Evolutionary conservation across 2,888 invertebrate genomes (phyloP).

Genomic region (Rhodophaea formosa): DNA sequence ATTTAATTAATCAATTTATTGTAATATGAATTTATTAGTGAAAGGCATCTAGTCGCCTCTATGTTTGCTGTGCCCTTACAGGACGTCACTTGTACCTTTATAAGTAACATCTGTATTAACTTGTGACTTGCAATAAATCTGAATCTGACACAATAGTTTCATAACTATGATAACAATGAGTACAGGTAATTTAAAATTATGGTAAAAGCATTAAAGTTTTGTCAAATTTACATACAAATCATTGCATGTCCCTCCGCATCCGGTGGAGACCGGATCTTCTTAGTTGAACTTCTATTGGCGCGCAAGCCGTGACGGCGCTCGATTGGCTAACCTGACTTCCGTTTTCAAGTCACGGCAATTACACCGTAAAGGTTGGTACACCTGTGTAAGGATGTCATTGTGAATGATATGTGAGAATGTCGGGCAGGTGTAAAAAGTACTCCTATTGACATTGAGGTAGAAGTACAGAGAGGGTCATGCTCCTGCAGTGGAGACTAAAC

Average conservation of each 20-base stretch:
- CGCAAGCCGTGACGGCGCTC: conserved; percentile 58
- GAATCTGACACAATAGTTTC: not conserved
- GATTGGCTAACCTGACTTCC: conserved; percentile 64
- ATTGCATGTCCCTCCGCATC: conserved; percentile 14
- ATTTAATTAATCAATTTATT: too few relatives aligned
- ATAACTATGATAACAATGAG: not conserved
- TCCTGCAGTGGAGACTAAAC: too few relatives aligned
- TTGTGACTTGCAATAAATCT: too few relatives aligned
- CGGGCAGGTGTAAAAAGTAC: not conserved
- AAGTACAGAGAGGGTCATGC: too few relatives aligned
- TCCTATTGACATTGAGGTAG: too few relatives aligned
- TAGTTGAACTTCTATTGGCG: conserved; percentile 35
- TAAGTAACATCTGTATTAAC: too few relatives aligned
- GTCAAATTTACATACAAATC: conserved; percentile 14
- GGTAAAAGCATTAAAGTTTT: conserved; percentile 1
- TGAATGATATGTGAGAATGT: conserved; percentile 21
- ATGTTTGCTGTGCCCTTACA: too few relatives aligned
- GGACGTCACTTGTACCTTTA: too few relatives aligned
- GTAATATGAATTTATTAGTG: too few relatives aligned
- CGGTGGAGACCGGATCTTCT: conserved; percentile 22
- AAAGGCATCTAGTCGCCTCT: too few relatives aligned
- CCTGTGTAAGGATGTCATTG: conserved; percentile 50
- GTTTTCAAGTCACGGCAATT: conserved; percentile 63
- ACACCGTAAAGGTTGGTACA: conserved; percentile 54
- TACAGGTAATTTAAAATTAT: not conserved